Percentiles rank a stretch among this genome's conserved stretches.
phyloP scores from a whole-genome alignment of 2,113 vertebrate species.

The Bambusicola thoracicus region DNA sequence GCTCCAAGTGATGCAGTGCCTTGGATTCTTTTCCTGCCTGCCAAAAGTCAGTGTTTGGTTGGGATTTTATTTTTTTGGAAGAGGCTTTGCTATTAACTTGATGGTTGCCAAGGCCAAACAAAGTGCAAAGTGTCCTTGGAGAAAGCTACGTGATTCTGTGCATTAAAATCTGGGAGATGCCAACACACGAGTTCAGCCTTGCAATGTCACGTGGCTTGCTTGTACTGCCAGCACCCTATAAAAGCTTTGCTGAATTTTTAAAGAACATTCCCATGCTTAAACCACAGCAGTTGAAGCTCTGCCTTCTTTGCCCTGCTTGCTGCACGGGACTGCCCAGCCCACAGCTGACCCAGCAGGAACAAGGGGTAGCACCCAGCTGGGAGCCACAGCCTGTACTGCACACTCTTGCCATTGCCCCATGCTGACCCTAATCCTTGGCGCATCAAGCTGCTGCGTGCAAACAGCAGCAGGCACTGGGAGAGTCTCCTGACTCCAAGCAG shows the following conservation, averaged over 20 bases:
- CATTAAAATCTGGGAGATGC: neutral
- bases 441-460: neutral
- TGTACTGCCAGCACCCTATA: neutral
- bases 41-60: slow-evolving; percentile 40
- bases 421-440: slow-evolving; percentile 22
- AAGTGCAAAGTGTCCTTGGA: slow-evolving; percentile 58
- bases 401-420: neutral
- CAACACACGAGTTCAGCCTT: neutral
- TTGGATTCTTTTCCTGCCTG: neutral
- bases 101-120: slow-evolving; percentile 50
- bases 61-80: slow-evolving; percentile 50
- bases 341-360: neutral
- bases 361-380: neutral
- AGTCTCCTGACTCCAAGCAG: neutral
- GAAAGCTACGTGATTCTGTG: slow-evolving; percentile 17
- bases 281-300: neutral
- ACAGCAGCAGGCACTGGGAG: neutral
- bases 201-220: neutral
- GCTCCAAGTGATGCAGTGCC: slow-evolving; percentile 49
- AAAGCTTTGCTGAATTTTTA: neutral
- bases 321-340: fast-evolving
- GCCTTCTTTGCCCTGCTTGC: neutral
- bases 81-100: slow-evolving; percentile 14
- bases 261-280: neutral
- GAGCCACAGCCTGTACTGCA: neutral